These are phyloP conservation scores for Standfussiana lucernea DNA, from an alignment of 2,888 invertebrate species.

Conservation along the genomic window DNA sequence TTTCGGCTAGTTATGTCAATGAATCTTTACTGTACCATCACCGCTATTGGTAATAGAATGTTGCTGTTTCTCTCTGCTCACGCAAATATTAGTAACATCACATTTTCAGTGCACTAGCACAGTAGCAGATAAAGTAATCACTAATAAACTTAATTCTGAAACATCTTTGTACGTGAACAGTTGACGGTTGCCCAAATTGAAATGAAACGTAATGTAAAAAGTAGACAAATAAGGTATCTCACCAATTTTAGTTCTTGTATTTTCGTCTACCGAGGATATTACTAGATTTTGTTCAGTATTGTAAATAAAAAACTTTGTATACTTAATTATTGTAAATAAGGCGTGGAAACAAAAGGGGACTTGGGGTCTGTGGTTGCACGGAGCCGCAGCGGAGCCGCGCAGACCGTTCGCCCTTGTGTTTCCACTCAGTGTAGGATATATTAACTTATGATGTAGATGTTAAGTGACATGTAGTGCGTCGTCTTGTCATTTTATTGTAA, in stretches of 20 bases:
- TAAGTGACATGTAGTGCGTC: slow-evolving; percentile 68
- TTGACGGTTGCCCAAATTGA: background rate
- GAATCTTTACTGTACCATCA: background rate
- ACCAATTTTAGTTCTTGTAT: slow-evolving; percentile 54
- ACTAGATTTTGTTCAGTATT: slow-evolving; percentile 68
- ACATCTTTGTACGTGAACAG: background rate
- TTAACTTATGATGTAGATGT: slow-evolving; percentile 72
- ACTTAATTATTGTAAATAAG: slow-evolving; percentile 71
- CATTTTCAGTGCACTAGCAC: background rate
- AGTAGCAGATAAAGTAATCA: background rate
- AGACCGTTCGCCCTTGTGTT: slow-evolving; percentile 1
- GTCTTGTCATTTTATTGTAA: slow-evolving; percentile 80
- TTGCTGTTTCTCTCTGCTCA: background rate
- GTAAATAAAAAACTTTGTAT: slow-evolving; percentile 70
- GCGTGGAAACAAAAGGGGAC: slow-evolving; percentile 29
- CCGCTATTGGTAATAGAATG: background rate
- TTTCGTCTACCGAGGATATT: slow-evolving; percentile 33
- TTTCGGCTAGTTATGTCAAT: background rate
- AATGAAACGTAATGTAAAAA: slow-evolving; percentile 49
- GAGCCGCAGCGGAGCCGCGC: background rate
- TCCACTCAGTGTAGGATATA: slow-evolving; percentile 51
- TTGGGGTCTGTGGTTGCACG: background rate
- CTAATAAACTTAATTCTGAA: background rate
- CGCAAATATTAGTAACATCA: background rate
- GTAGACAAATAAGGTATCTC: slow-evolving; percentile 24